Base-by-base conservation (phyloP, 2,113 vertebrate genomes). In the Oryzias melastigma region DNA sequence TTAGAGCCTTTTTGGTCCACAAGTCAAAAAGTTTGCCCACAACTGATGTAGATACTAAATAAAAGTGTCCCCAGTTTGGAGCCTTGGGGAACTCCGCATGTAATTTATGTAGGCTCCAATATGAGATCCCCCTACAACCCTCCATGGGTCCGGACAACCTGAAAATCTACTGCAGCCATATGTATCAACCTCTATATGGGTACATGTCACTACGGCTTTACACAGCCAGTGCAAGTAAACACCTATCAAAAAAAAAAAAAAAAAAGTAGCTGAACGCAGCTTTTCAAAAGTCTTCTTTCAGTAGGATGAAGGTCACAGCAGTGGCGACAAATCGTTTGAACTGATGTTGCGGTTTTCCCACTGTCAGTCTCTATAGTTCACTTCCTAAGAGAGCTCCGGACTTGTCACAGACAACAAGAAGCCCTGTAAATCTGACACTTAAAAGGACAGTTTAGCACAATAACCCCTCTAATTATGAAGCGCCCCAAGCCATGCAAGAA, bases 211-310 rank as follows among this genome's bases (percentile, higher is more conserved):
- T 35, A 8, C 0, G 35, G 35, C 35, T 35, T 35, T 35, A 12
- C 35, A 35, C 12, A 35, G 35, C 7, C 0, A 8, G 35, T 35
- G 10, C 35, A 10, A 2, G 3, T 8, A 3, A 3, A 10, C 2
- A 35, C 35, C 35, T 3, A 12, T 12, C 2, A 35, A 35, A 8
- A 8, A n/a, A n/a, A 18, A 14, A 25, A 2, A 43, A 82, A 84
- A 60, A 63, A 20, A 7, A 35, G 18, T 17, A 14, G 57, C 72
- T 85, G 67, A 89, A 88, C 78, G 84, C 66, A 16, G 40, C 81
- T 74, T 85, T 88, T 89, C 84, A 88, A 47, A 52, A 29, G n/a
- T 25, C 52, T 15, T 29, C n/a, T 22, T 64, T 75, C 68, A 82
- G 15, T n/a, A 53, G 61, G 60, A 67, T 3, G 48, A 68, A 47